Evolutionary conservation across 2,888 invertebrate genomes (phyloP).

Genomic region (Hedychridium roseum): DNA sequence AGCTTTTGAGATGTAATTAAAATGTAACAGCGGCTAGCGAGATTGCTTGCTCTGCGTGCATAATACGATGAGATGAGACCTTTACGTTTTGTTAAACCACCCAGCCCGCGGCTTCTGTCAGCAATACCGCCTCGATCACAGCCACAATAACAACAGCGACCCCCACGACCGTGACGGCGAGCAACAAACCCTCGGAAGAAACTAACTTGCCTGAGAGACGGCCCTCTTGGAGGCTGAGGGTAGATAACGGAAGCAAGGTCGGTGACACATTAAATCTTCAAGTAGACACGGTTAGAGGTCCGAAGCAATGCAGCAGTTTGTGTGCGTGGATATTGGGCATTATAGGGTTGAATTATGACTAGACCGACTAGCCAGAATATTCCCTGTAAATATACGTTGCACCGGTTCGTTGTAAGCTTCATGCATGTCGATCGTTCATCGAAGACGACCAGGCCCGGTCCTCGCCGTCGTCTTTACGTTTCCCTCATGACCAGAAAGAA

Average conservation of each 20-base stretch:
- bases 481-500: no score
- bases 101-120: slow-evolving; percentile 58
- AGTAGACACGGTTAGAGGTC: slow-evolving; percentile 42
- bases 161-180: slow-evolving; percentile 65
- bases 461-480: no score
- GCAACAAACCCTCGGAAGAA: slow-evolving; percentile 59
- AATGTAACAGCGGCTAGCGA: no score
- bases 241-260: slow-evolving; percentile 91
- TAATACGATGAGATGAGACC: neutral
- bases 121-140: slow-evolving; percentile 64
- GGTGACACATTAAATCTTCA: slow-evolving; percentile 46
- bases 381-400: no score
- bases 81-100: slow-evolving; percentile 46
- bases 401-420: no score
- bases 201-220: slow-evolving; percentile 75
- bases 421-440: no score
- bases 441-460: no score
- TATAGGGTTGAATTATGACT: slow-evolving; percentile 47
- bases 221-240: slow-evolving; percentile 90
- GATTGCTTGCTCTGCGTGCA: no score
- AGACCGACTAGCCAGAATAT: slow-evolving; percentile 19
- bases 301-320: slow-evolving; percentile 42
- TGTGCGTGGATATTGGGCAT: slow-evolving; percentile 52
- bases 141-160: slow-evolving; percentile 69
- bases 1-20: no score